phyloP scores from a whole-genome alignment of 2,113 vertebrate species.

The Bostrychus sinensis region DNA sequence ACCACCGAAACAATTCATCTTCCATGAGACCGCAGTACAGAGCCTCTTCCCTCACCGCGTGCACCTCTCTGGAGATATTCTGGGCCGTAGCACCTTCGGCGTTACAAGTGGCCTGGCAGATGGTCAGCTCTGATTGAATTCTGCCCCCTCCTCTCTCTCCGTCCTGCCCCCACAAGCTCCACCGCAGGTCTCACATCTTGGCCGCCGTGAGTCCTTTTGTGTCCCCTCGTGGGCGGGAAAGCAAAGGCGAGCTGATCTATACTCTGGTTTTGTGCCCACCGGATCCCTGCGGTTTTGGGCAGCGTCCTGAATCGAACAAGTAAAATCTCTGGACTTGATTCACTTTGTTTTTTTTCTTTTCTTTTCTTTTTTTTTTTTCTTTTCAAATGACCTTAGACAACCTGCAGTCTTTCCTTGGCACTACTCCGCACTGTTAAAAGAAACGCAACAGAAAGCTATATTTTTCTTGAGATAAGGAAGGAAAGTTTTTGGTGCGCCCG shows the following conservation, averaged over 20 bases:
- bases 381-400: conserved; percentile 24
- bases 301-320: conserved; percentile 47
- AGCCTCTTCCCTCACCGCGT: not conserved
- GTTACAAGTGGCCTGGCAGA: conserved; percentile 62
- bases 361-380: conserved; percentile 26
- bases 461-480: not conserved
- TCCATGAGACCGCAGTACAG: not conserved
- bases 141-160: conserved; percentile 27
- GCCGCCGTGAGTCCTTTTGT: conserved; percentile 38
- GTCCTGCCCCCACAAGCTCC: conserved; percentile 32
- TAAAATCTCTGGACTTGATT: conserved; percentile 37
- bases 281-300: conserved; percentile 29
- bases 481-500: not conserved
- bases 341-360: conserved; percentile 32
- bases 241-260: conserved; percentile 47
- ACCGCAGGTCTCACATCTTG: conserved; percentile 42
- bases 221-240: conserved; percentile 42
- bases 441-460: conserved; percentile 12
- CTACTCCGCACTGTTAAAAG: not conserved
- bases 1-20: not conserved
- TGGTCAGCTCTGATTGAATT: conserved; percentile 71
- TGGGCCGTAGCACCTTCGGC: conserved; percentile 49
- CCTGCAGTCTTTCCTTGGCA: not conserved
- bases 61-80: conserved; percentile 10
- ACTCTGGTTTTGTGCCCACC: conserved; percentile 32